Evolutionary conservation across 2,113 vertebrate genomes (phyloP).

Genomic region (Dissostichus mawsoni): DNA sequence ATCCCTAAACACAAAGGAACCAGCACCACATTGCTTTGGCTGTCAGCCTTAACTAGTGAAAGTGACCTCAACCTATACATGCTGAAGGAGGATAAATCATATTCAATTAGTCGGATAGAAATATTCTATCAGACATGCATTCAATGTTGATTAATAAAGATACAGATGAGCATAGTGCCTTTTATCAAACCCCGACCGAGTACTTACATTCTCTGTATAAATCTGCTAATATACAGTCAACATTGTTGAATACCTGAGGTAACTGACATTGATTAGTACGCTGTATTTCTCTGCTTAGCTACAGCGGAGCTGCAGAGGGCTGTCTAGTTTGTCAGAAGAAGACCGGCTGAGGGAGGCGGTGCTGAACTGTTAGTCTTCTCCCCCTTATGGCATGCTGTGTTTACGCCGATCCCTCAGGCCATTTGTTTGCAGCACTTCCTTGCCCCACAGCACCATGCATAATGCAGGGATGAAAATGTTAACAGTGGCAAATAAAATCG

Average conservation of each 20-base stretch:
- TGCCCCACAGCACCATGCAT: constrained; percentile 86
- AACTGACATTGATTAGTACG: constrained; percentile 26
- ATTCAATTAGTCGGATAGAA: constrained; percentile 76
- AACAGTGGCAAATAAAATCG: constrained; percentile 89
- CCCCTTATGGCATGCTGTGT: constrained; percentile 74
- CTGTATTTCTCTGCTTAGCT: constrained; percentile 31
- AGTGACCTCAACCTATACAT: constrained; percentile 76
- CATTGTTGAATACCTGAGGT: constrained; percentile 14
- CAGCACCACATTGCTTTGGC: constrained; percentile 72
- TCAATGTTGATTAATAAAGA: constrained; percentile 70
- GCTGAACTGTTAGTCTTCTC: constrained; percentile 69
- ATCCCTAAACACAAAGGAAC: constrained; percentile 80
- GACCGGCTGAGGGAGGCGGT: constrained; percentile 52
- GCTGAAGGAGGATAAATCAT: constrained; percentile 69
- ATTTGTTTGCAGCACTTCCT: constrained; percentile 87
- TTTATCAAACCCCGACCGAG: constrained; percentile 34
- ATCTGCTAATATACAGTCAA: constrained; percentile 24
- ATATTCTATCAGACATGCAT: constrained; percentile 67
- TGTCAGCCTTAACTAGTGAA: constrained; percentile 80
- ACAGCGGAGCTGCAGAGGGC: constrained; percentile 42
- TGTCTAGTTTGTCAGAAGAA: constrained; percentile 60
- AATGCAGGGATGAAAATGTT: constrained; percentile 89
- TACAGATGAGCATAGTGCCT: constrained; percentile 50
- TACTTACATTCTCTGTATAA: constrained; percentile 22
- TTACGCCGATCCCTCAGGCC: constrained; percentile 83